These are phyloP conservation scores for Numenius arquata DNA, from an alignment of 2,113 vertebrate species.

Conservation along the genomic window DNA sequence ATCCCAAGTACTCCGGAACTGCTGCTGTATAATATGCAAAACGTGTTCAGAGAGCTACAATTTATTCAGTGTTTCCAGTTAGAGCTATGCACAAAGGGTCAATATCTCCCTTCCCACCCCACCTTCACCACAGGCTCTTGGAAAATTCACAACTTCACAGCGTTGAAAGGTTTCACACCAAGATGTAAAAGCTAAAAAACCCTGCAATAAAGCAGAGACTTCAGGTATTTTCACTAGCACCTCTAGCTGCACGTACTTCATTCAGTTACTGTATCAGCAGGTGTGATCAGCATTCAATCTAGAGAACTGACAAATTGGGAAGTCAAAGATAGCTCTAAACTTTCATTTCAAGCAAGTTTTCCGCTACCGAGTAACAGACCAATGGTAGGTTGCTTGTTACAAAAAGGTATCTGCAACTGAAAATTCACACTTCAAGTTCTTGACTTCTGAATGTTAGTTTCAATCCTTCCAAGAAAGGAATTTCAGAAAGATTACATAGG, in stretches of 20 bases:
- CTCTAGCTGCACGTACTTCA: conserved; percentile 47
- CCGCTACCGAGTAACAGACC: not conserved
- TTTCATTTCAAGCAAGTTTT: conserved; percentile 40
- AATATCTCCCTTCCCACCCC: conserved; percentile 44
- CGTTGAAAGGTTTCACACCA: conserved; percentile 38
- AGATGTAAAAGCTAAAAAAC: conserved; percentile 16
- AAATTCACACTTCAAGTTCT: conserved; percentile 3
- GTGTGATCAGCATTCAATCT: conserved; percentile 45
- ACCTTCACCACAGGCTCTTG: conserved; percentile 39
- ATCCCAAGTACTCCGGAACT: conserved; percentile 62
- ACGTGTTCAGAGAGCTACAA: conserved; percentile 40
- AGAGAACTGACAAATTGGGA: conserved; percentile 23
- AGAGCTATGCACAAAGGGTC: conserved; percentile 42
- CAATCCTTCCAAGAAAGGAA: not conserved
- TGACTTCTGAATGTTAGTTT: conserved; percentile 21
- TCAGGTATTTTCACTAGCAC: not conserved
- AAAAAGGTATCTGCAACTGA: conserved; percentile 22
- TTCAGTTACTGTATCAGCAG: conserved; percentile 31
- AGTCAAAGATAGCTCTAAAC: conserved; percentile 34
- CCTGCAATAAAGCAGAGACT: conserved; percentile 71
- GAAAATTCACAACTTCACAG: conserved; percentile 59
- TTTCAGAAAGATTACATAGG: not conserved
- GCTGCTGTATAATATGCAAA: conserved; percentile 64
- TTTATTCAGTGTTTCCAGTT: conserved; percentile 24
- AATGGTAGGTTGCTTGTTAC: conserved; percentile 20